phyloP scores from a whole-genome alignment of 2,113 vertebrate species.

The Pyxicephalus adspersus region DNA sequence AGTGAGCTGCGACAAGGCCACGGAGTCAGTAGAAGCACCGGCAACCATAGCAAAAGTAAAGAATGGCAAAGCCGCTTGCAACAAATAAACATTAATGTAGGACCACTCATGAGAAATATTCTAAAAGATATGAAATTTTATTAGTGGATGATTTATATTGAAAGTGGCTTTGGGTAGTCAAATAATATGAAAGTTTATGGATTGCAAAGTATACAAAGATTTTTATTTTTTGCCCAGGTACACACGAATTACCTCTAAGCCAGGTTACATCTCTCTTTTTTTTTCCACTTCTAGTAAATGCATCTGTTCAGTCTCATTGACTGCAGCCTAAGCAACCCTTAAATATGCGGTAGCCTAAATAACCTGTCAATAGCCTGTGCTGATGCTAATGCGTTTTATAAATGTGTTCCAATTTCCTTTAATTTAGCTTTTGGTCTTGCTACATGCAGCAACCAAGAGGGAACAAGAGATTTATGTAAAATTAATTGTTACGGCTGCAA shows the following conservation, averaged over 20 bases:
- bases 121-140: no score
- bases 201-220: neutral
- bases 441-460: conserved; percentile 2
- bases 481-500: conserved; percentile 32
- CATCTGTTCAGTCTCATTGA: neutral
- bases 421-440: conserved; percentile 19
- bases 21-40: no score
- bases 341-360: neutral
- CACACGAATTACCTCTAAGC: no score
- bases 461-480: conserved; percentile 25
- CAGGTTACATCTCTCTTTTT: no score
- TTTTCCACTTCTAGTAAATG: neutral
- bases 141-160: no score
- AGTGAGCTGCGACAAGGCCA: no score
- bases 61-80: no score
- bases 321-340: neutral
- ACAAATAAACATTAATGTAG: no score
- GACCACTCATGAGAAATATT: no score
- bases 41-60: no score
- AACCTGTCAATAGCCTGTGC: neutral
- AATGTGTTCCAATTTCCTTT: conserved; percentile 17
- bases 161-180: no score
- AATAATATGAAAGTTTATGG: conserved; percentile 1
- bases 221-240: neutral
- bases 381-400: conserved; percentile 2